Evolutionary conservation across 2,113 vertebrate genomes (phyloP), one percentile per base, ranked within the genome.

Genomic region (Orthonyx spaldingii): DNA sequence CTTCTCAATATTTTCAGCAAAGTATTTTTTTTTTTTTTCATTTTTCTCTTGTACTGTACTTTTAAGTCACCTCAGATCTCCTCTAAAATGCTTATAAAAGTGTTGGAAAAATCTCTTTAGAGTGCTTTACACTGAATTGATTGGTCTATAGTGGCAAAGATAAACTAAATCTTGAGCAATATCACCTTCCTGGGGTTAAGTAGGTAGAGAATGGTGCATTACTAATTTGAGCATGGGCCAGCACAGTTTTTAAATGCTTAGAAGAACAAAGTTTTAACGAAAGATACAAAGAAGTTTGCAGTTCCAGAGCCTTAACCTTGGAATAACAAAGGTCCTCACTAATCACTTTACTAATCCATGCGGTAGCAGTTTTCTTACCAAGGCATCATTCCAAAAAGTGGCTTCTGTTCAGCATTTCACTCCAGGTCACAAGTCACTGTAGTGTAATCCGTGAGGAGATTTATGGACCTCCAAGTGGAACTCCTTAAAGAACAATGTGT

Each of bases 401-500:
- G 10, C 17, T 93, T 72, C 50, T 90, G 46, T 79, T 94, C 76
- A 93, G 50, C 39, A 50, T 80, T 94, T 95, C 66, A 74, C 41
- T 80, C 13, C 71, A 90, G 88, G 63, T 64, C 71, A 88, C 68
- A 50, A 88, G 47, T 18, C 85, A 86, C 75, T 61, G 16, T 33
- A 50, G n/a, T 61, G 42, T 64, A 80, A 94, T 60, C 37, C 35
- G 2, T 57, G 50, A 75, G 55, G 72, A 93, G 79, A 93, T 95
- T 94, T 96, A 95, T 69, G 75, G 50, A 90, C 63, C 59, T 92
- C 79, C 50, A 41, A 90, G 85, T 63, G 75, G 42, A 61, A 66
- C 39, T 86, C 30, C 46, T 88, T 80, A 90, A 88, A 92, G 85
- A 71, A 8, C 33, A 52, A n/a, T 23, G 52, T 50, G 37, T 20